Conservation (phyloP, 2,113 vertebrate genomes). For the Corydoras sp. region DNA sequence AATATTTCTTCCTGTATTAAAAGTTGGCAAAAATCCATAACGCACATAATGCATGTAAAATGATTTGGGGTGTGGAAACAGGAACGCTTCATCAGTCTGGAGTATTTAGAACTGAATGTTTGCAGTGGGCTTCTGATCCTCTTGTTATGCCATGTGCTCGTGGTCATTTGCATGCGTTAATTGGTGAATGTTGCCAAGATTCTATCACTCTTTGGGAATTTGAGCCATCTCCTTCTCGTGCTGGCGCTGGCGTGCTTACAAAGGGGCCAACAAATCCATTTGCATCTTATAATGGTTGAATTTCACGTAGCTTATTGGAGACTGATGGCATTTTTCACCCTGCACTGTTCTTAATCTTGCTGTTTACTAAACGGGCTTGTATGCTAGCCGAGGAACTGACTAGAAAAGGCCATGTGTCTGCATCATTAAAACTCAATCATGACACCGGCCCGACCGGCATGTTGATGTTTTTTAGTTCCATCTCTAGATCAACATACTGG, state of each 20-base stretch:
- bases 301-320: constrained; percentile 41
- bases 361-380: neutral
- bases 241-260: constrained; percentile 34
- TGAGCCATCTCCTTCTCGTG: neutral
- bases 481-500: neutral
- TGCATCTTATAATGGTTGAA: constrained; percentile 42
- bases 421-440: constrained; percentile 30
- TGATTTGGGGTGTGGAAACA: no score
- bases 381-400: neutral
- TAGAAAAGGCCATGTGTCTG: constrained; percentile 18
- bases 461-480: neutral
- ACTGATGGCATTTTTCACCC: neutral
- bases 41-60: no score
- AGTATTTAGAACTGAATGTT: neutral
- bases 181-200: constrained; percentile 43
- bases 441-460: neutral
- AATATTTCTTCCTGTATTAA: no score
- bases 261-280: constrained; percentile 36
- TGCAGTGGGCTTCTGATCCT: constrained; percentile 27
- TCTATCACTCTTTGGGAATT: constrained; percentile 39
- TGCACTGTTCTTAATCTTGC: constrained; percentile 13
- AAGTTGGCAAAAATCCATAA: no score
- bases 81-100: constrained; percentile 6
- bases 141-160: constrained; percentile 17
- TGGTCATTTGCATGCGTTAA: constrained; percentile 44